phyloP scores from a whole-genome alignment of 2,797 vertebrate genomes.

The Hoplostethus mediterraneus region DNA sequence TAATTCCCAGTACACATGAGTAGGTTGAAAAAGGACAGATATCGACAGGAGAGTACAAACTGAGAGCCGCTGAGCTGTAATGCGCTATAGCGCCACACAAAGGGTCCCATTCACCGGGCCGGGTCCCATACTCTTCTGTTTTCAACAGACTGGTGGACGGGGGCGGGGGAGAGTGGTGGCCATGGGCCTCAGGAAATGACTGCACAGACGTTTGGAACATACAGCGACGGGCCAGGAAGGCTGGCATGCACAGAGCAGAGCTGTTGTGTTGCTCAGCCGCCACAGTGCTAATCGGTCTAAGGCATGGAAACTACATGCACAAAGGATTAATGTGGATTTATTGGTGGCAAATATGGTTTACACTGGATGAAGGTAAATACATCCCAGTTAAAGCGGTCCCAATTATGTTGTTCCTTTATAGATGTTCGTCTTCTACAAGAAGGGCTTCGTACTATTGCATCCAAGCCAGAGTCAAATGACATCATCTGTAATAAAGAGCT shows the following conservation, averaged over 20 bases:
- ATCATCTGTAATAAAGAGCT: too few relatives aligned
- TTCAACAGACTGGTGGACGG: constrained; percentile 24
- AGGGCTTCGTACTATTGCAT: background rate
- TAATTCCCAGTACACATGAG: constrained; percentile 28
- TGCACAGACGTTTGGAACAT: constrained; percentile 59
- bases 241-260: constrained; percentile 38
- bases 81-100: constrained; percentile 66
- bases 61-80: constrained; percentile 38
- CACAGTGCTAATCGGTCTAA: constrained; percentile 2
- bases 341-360: background rate
- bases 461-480: background rate
- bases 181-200: constrained; percentile 74
- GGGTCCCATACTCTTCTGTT: constrained; percentile 25
- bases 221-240: constrained; percentile 36
- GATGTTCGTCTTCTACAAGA: background rate
- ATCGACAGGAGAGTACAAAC: constrained; percentile 12
- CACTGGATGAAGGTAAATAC: background rate
- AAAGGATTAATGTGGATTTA: constrained; percentile 16
- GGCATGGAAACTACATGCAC: background rate
- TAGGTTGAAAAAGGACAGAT: constrained; percentile 13
- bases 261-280: constrained; percentile 37
- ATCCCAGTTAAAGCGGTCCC: background rate
- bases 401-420: constrained; percentile 3
- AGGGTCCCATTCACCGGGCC: constrained; percentile 74
- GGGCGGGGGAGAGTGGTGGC: constrained; percentile 1